These are phyloP conservation scores for Himalopsyche kuldschensis DNA, from an alignment of 2,888 invertebrate genomes.

Conservation along the genomic window DNA sequence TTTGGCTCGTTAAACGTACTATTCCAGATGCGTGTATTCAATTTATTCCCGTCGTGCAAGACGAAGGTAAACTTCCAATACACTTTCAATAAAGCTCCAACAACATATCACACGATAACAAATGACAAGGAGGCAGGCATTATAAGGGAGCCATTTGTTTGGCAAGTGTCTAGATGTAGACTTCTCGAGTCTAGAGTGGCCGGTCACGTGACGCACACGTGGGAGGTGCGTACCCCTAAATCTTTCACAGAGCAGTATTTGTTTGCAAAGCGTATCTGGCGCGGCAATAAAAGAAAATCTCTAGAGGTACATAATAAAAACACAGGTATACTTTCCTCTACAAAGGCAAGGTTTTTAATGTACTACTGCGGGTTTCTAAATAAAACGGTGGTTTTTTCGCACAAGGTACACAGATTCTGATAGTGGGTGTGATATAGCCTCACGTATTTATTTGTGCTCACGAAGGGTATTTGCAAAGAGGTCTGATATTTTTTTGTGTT, in stretches of 20 bases:
- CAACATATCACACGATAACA: constrained; percentile 27
- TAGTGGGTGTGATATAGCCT: background rate
- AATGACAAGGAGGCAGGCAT: constrained; percentile 26
- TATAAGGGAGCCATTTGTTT: constrained; percentile 36
- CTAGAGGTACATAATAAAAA: background rate
- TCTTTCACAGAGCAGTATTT: background rate
- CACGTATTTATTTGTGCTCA: background rate
- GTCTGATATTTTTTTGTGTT: background rate
- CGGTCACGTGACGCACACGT: constrained; percentile 11
- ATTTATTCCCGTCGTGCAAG: constrained; percentile 35
- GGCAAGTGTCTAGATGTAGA: constrained; percentile 13
- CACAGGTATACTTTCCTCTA: background rate
- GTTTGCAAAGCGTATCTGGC: background rate
- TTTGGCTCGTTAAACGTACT: background rate
- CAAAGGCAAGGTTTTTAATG: background rate
- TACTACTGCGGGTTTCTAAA: background rate
- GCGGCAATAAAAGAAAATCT: background rate
- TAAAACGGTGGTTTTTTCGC: background rate
- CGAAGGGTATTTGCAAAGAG: background rate
- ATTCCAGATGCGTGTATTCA: constrained; percentile 14
- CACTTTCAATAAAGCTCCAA: constrained; percentile 13
- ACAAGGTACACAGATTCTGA: background rate
- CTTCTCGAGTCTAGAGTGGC: background rate
- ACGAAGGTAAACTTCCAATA: constrained; percentile 38
- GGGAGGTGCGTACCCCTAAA: constrained; percentile 11